Evolutionary conservation across 2,797 vertebrate genomes (phyloP), one percentile per base, ranked within the genome.

Genomic region (Poeciliopsis turneri): DNA sequence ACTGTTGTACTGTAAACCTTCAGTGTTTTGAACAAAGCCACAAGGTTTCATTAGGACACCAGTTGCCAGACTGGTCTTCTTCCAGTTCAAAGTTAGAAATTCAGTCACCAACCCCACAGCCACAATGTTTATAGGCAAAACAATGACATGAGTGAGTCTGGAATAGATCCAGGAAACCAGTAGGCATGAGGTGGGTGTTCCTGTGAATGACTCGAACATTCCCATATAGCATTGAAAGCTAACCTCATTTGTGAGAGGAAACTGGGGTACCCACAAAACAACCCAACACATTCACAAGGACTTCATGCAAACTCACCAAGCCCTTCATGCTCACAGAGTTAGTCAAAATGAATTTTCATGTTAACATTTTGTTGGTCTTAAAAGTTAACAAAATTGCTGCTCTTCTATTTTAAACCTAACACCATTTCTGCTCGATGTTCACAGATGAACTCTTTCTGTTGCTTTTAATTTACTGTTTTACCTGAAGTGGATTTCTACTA

Each of bases 401-500:
- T 18, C 57, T 61, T 61, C 57, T 6, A 7, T 61, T 61, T 61
- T 61, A 16, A 30, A 33, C 28, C 18, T 15, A 66, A 64, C 5
- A 64, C 6, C 1, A 36, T 33, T 33, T 36, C 30, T 64, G 59
- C 8, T 16, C 15, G 18, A 39, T 66, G 2, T 36, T 66, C 20
- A 36, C 33, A 20, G 61, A 23, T 36, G 10, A 66, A 36, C 51
- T 25, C 55, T 59, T 59, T 30, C 55, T 30, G 12, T 30, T 53
- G 7, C 55, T 68, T 69, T n/a, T 70, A n/a, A 70, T 46, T 28
- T 2, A 70, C 45, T 15, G 5, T 46, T 16, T 81, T 97, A 98
- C 98, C 95, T 97, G 95, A 75, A 93, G 90, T 72, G 98, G 97
- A 55, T 92, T 94, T 90, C 88, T 97, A 47, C 95, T 92, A 70